Evolutionary conservation across 2,888 invertebrate species (phyloP).

Genomic region (Caenorhabditis sinica): DNA sequence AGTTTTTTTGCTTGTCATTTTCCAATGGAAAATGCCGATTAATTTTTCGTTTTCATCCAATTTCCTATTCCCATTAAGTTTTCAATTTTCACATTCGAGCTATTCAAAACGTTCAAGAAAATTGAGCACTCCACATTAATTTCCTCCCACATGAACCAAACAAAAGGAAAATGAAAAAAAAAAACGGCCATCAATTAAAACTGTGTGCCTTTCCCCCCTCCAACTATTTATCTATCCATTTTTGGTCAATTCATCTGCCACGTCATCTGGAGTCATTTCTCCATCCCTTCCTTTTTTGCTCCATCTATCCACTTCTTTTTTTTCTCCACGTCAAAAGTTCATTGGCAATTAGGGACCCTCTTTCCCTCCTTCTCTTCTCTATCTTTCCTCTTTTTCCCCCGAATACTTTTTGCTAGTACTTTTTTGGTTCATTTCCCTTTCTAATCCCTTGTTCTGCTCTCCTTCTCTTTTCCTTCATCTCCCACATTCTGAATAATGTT

Average conservation of each 20-base stretch:
- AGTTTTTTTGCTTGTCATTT: too few relatives aligned
- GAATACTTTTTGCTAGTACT: not conserved
- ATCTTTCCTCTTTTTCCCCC: not conserved
- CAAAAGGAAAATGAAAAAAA: too few relatives aligned
- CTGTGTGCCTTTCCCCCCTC: not conserved
- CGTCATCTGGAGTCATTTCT: constrained; percentile 34
- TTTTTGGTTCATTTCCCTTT: not conserved
- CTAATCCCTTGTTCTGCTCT: constrained; percentile 6
- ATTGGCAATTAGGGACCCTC: constrained; percentile 43
- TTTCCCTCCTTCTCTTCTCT: not conserved
- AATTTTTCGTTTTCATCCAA: too few relatives aligned
- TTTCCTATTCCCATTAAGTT: too few relatives aligned
- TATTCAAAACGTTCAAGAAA: too few relatives aligned
- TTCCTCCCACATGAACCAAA: too few relatives aligned
- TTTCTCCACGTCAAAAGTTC: constrained; percentile 37
- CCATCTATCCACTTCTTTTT: not conserved
- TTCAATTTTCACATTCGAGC: too few relatives aligned
- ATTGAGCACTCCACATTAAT: too few relatives aligned
- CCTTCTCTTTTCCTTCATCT: constrained; percentile 1
- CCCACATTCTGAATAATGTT: not conserved
- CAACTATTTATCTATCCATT: not conserved
- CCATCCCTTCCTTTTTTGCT: not conserved
- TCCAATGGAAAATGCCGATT: too few relatives aligned
- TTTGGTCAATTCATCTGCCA: constrained; percentile 12
- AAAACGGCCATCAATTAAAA: constrained; percentile 12